Evolutionary conservation across 2,888 invertebrate genomes (phyloP).

Genomic region (Stenchaetothrips biformis): DNA sequence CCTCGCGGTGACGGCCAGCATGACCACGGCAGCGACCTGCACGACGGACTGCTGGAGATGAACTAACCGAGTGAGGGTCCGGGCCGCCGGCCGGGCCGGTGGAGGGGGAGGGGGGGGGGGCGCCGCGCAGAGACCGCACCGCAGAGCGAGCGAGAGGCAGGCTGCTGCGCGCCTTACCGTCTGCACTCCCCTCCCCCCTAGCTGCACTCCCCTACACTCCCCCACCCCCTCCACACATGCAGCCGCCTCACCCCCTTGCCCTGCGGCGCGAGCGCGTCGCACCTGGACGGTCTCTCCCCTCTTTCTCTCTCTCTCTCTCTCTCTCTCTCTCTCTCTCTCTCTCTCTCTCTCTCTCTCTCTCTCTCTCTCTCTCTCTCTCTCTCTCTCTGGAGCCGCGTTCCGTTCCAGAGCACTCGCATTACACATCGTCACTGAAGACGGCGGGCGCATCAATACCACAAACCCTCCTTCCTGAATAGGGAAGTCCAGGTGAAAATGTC

Average conservation of each 20-base stretch:
- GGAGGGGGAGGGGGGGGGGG: background rate
- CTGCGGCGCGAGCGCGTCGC: background rate
- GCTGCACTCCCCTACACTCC: background rate
- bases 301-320: background rate
- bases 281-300: background rate
- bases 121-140: too few species aligned
- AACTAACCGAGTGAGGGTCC: background rate
- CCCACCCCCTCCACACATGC: background rate
- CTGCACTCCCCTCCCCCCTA: slow-evolving; percentile 3
- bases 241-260: background rate
- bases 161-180: background rate
- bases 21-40: background rate
- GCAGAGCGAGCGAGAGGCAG: background rate
- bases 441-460: too few species aligned
- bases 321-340: too few species aligned
- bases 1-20: background rate
- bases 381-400: too few species aligned
- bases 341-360: background rate
- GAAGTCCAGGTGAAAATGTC: too few species aligned
- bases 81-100: background rate
- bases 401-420: too few species aligned
- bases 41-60: background rate
- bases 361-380: background rate
- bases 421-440: too few species aligned
- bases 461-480: too few species aligned